Conservation (phyloP, 2,113 vertebrate species). For the Lanius ludovicianus region DNA sequence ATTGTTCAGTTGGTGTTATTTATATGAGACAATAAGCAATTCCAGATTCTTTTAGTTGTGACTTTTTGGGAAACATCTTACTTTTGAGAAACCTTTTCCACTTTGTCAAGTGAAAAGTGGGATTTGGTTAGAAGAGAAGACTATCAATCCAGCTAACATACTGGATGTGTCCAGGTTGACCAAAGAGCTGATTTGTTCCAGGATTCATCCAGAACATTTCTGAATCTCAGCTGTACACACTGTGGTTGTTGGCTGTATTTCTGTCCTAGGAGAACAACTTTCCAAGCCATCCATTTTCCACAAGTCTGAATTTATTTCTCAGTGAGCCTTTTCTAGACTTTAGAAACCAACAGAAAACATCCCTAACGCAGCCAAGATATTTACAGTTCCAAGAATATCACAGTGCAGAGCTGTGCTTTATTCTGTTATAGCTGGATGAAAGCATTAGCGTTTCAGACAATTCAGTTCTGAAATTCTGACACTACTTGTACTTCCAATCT, state of each 20-base stretch:
- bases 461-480: not conserved
- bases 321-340: not conserved
- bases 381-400: not conserved
- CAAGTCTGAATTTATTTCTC: not conserved
- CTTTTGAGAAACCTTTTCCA: not conserved
- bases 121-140: not conserved
- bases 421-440: not conserved
- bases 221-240: not conserved
- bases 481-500: not conserved
- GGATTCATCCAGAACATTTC: not conserved
- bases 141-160: not conserved
- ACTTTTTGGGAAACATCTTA: not conserved
- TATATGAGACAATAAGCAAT: not conserved
- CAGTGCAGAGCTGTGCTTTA: not conserved
- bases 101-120: not conserved
- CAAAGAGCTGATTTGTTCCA: not conserved
- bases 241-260: not conserved
- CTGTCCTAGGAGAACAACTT: not conserved
- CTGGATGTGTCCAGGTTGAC: not conserved
- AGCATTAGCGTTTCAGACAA: not conserved
- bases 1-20: not conserved
- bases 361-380: not conserved
- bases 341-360: not conserved
- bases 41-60: not conserved
- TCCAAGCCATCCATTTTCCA: not conserved